Evolutionary conservation across 1,140 invertebrate species (phyloP).

Genomic region (Stenopsyche tienmushanensis): DNA sequence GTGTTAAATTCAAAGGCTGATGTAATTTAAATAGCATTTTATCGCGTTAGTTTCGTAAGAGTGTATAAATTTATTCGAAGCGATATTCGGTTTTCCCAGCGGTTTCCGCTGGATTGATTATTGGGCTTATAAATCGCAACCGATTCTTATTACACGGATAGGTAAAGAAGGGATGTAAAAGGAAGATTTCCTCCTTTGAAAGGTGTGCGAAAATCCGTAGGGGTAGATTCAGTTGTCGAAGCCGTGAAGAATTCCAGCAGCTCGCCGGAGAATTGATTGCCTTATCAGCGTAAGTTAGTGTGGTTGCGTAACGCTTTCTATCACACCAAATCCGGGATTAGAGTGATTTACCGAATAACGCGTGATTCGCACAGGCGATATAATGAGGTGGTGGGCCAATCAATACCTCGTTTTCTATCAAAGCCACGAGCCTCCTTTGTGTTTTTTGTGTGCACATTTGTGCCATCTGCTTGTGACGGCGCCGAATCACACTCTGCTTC

Average conservation of each 20-base stretch:
- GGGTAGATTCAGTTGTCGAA: conserved; percentile 26
- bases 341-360: conserved; percentile 34
- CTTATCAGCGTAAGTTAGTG: conserved; percentile 38
- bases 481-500: background rate
- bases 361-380: conserved; percentile 23
- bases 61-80: too few species aligned
- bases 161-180: background rate
- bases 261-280: conserved; percentile 33
- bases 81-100: too few species aligned
- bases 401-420: conserved; percentile 19
- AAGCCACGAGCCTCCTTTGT: background rate
- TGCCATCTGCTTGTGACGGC: background rate
- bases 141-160: background rate
- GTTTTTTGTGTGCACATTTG: background rate
- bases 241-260: conserved; percentile 17
- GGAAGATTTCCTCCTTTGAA: too few species aligned
- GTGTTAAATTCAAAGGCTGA: too few species aligned
- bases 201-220: too few species aligned
- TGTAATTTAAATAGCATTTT: too few species aligned
- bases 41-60: too few species aligned
- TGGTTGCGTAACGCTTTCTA: conserved; percentile 28
- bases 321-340: conserved; percentile 33
- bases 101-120: background rate
- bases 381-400: conserved; percentile 23
- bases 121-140: background rate